Conservation (phyloP, 2,113 vertebrate genomes). For the Catharus minimus region DNA sequence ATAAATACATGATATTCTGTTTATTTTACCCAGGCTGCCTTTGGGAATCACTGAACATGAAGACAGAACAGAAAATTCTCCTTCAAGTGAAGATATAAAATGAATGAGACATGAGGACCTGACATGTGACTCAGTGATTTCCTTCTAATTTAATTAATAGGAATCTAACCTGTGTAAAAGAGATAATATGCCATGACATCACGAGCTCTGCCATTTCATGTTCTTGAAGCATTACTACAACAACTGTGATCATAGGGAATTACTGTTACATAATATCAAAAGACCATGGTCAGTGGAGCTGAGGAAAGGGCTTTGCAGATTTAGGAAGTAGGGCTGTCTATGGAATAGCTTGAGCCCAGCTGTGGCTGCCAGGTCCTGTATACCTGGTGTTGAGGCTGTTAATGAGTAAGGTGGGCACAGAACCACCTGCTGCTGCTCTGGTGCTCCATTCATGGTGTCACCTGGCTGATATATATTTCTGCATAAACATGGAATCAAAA, state of each 20-base stretch:
- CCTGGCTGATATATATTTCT: neutral
- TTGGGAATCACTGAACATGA: neutral
- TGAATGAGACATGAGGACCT: neutral
- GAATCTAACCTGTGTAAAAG: neutral
- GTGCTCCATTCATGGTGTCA: neutral
- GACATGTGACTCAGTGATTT: neutral
- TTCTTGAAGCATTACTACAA: neutral
- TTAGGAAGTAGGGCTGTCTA: accelerated
- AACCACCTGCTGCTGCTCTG: neutral
- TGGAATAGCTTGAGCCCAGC: neutral
- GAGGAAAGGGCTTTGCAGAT: neutral
- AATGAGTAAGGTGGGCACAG: neutral
- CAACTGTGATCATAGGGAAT: neutral
- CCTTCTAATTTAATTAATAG: neutral
- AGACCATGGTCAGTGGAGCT: neutral
- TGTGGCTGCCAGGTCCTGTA: neutral
- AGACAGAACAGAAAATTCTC: neutral
- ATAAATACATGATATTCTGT: neutral
- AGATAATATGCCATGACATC: neutral
- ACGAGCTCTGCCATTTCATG: neutral
- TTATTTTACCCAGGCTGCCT: neutral
- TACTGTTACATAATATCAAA: neutral
- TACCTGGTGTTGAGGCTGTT: accelerated
- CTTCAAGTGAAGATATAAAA: neutral
- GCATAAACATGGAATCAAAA: neutral